Percentiles rank a stretch among this genome's conserved stretches.
Evolutionary conservation across 2,888 invertebrate genomes (phyloP).

Genomic region (Cyaniris semiargus): DNA sequence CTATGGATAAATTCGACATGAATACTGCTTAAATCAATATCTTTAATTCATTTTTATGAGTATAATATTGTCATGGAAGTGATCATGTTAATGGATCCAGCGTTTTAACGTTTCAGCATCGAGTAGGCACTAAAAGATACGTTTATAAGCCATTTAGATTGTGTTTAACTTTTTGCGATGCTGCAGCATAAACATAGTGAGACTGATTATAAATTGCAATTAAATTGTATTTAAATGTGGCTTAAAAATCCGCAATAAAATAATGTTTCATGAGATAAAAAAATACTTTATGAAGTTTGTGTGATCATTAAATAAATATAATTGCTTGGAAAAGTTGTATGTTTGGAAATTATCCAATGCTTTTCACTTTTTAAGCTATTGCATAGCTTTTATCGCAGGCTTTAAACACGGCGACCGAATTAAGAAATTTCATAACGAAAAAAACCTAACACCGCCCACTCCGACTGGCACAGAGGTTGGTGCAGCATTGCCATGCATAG

Average conservation of each 20-base stretch:
- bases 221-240: neutral
- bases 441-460: no score
- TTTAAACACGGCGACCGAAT: no score
- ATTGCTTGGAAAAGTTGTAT: no score
- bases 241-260: neutral
- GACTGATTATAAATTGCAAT: neutral
- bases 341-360: neutral
- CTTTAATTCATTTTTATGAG: conserved; percentile 53
- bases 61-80: conserved; percentile 70
- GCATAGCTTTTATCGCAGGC: no score
- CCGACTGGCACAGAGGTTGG: no score
- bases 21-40: conserved; percentile 4
- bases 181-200: conserved; percentile 14
- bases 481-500: no score
- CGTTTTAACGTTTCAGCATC: conserved; percentile 68
- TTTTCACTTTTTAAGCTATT: no score
- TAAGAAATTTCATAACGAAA: no score
- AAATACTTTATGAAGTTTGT: neutral
- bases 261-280: neutral
- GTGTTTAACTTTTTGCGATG: conserved; percentile 35
- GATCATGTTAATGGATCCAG: conserved; percentile 72
- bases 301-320: no score
- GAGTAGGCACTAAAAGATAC: conserved; percentile 70
- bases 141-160: conserved; percentile 51
- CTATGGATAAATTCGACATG: neutral